Percentiles rank a stretch among this genome's conserved stretches.
Evolutionary conservation across 2,888 invertebrate genomes (phyloP).

Genomic region (Folsomia manolachei): DNA sequence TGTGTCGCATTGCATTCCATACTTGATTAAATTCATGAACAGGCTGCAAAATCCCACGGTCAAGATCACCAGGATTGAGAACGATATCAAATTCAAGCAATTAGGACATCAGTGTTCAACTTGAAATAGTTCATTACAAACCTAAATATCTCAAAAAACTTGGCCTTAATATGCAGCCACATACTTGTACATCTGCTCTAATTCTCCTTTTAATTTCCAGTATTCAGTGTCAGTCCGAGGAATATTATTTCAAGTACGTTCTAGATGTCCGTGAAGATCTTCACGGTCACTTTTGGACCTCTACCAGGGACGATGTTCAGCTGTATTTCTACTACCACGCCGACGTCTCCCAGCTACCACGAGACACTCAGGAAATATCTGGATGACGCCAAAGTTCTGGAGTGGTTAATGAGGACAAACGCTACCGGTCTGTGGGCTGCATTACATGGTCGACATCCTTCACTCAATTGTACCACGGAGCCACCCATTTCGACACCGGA

Average conservation of each 20-base stretch:
- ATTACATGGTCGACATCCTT: not conserved
- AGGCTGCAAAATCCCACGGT: too few species aligned
- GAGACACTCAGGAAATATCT: not conserved
- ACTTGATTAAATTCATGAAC: too few species aligned
- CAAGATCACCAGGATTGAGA: too few species aligned
- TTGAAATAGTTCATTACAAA: too few species aligned
- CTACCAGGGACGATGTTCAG: too few species aligned
- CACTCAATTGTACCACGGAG: not conserved
- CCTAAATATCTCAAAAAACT: too few species aligned
- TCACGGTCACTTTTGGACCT: too few species aligned
- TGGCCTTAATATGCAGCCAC: too few species aligned
- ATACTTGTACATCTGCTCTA: too few species aligned
- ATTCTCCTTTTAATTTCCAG: not conserved
- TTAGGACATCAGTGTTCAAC: too few species aligned
- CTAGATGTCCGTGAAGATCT: not conserved
- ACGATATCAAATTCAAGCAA: too few species aligned
- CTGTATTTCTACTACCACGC: not conserved
- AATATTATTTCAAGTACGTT: not conserved
- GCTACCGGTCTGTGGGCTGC: not conserved
- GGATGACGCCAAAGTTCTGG: not conserved
- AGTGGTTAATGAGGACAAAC: not conserved
- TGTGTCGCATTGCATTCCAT: too few species aligned
- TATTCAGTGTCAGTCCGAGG: not conserved
- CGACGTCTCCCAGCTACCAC: not conserved
- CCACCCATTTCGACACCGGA: not conserved